A percentile compares a stretch with the other conserved stretches of the same genome.
These are phyloP conservation scores for Lichenostomus cassidix DNA, from an alignment of 2,113 vertebrate species.

Conservation along the genomic window DNA sequence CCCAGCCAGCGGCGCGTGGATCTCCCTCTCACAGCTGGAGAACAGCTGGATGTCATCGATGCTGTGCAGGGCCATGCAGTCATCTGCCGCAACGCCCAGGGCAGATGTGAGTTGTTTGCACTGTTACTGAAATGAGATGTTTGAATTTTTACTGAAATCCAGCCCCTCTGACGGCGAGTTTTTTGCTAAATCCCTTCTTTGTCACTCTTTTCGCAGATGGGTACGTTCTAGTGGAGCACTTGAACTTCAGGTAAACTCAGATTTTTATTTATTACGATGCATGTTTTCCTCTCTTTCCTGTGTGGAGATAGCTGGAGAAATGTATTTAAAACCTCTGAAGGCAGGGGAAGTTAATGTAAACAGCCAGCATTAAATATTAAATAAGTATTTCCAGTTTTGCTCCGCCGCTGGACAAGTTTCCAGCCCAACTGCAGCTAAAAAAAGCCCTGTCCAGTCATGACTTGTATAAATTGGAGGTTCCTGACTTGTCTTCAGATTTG, in stretches of 20 bases:
- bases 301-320: not conserved
- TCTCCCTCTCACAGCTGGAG: conserved; percentile 69
- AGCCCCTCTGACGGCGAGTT: rapidly evolving
- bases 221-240: conserved; percentile 71
- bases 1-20: conserved; percentile 49
- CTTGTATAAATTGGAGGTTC: not conserved
- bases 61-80: conserved; percentile 41
- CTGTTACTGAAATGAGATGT: no score
- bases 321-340: not conserved
- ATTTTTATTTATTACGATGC: not conserved
- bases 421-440: conserved; percentile 7
- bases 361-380: not conserved
- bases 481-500: conserved; percentile 23
- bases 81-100: conserved; percentile 74
- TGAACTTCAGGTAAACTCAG: conserved; percentile 76
- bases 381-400: conserved; percentile 11
- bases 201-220: conserved; percentile 52
- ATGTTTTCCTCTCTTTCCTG: not conserved
- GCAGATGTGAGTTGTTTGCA: conserved; percentile 71
- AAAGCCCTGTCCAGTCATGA: not conserved
- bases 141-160: not conserved
- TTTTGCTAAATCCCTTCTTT: not conserved
- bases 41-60: conserved; percentile 75
- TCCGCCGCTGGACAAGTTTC: not conserved
- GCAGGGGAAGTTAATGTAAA: not conserved